A percentile compares a stretch with the other conserved stretches of the same genome.
Conservation (phyloP, 2,888 invertebrate species). For the Coelopa pilipes region DNA sequence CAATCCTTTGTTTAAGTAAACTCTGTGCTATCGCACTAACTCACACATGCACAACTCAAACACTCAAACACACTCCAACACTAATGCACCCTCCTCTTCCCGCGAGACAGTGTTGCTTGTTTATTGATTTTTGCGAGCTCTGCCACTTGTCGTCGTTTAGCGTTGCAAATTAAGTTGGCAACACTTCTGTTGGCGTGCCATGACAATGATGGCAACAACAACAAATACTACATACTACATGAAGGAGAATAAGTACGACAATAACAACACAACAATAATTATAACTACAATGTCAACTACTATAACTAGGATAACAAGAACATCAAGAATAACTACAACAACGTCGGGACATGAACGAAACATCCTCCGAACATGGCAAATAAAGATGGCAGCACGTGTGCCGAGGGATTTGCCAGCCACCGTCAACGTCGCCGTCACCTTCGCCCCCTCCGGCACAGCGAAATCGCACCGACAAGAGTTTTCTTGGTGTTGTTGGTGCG, state of each 20-base stretch:
- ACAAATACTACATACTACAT: not conserved
- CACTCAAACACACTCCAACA: not conserved
- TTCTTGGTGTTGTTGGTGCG: too few relatives aligned
- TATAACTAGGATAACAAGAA: too few relatives aligned
- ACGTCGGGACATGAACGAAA: not conserved
- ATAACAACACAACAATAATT: too few relatives aligned
- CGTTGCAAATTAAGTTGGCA: conserved; percentile 34
- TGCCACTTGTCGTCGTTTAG: conserved; percentile 23
- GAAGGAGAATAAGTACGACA: too few relatives aligned
- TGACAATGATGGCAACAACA: conserved; percentile 6
- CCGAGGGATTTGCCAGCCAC: not conserved
- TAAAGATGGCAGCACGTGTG: conserved; percentile 4
- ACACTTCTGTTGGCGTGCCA: conserved; percentile 25
- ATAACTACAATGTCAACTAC: too few relatives aligned
- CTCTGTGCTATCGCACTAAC: not conserved
- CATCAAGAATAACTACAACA: not conserved
- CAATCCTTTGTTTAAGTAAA: too few relatives aligned
- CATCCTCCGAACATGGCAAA: not conserved
- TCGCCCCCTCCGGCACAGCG: too few relatives aligned
- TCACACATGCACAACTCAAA: not conserved
- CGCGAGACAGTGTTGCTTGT: not conserved
- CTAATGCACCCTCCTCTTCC: not conserved
- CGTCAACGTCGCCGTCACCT: too few relatives aligned
- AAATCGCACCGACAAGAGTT: too few relatives aligned
- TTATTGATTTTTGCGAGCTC: conserved; percentile 9